These are phyloP conservation scores for Bombus soroeensis DNA, from an alignment of 1,140 invertebrate species.

Conservation along the genomic window DNA sequence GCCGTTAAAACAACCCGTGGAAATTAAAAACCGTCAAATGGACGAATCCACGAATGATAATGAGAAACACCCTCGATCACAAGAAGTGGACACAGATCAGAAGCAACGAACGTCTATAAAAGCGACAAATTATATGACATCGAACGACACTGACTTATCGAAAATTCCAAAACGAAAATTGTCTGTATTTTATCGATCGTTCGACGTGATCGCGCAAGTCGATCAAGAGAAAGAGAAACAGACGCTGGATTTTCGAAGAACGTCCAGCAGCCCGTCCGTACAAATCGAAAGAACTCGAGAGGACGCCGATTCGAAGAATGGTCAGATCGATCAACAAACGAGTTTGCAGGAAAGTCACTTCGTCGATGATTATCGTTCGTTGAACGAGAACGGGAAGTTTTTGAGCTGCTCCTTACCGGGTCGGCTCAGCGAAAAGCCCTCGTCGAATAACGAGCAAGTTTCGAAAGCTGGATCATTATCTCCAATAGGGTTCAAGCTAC, in stretches of 20 bases:
- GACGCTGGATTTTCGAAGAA: constrained; percentile 25
- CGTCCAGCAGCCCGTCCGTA: constrained; percentile 22
- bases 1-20: too few species aligned
- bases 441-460: background rate
- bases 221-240: constrained; percentile 14
- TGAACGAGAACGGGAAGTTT: constrained; percentile 34
- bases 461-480: background rate
- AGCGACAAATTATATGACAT: background rate
- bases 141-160: background rate
- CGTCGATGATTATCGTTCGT: background rate
- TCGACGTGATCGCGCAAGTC: constrained; percentile 61
- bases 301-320: background rate
- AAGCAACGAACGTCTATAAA: background rate
- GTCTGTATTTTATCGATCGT: constrained; percentile 69
- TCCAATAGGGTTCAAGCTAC: background rate
- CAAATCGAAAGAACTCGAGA: background rate
- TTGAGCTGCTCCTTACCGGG: background rate
- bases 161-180: constrained; percentile 64
- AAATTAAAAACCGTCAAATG: background rate
- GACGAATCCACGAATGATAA: background rate
- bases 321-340: background rate
- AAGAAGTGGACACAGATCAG: background rate
- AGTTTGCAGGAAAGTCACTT: background rate
- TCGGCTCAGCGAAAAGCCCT: background rate
- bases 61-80: background rate